Conservation (phyloP, 2,888 invertebrate genomes). For the Oxycera nigricornis region DNA sequence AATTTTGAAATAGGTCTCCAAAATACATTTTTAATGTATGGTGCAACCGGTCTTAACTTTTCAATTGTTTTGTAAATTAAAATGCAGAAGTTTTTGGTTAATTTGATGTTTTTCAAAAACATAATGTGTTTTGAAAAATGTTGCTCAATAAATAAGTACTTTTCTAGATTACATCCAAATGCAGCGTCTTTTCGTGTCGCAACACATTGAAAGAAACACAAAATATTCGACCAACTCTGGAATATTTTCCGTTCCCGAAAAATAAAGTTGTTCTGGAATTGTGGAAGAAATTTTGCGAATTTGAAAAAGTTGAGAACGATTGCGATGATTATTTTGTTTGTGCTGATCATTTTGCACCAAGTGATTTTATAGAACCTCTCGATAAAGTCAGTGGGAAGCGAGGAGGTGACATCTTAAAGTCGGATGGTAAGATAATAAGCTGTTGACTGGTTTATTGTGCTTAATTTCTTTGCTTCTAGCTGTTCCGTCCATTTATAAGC, state of each 20-base stretch:
- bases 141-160: neutral
- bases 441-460: neutral
- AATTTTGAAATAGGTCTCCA: too few relatives aligned
- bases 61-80: too few relatives aligned
- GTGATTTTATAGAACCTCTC: neutral
- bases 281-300: constrained; percentile 41
- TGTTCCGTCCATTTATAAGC: constrained; percentile 37
- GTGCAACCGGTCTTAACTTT: too few relatives aligned
- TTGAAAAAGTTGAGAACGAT: constrained; percentile 28
- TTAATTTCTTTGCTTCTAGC: constrained; percentile 34
- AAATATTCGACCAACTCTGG: neutral
- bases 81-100: neutral
- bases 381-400: neutral
- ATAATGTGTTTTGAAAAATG: neutral
- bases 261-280: neutral
- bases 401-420: constrained; percentile 7
- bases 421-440: constrained; percentile 24
- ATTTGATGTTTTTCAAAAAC: neutral
- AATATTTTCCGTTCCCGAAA: constrained; percentile 38
- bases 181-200: constrained; percentile 36
- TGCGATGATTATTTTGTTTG: constrained; percentile 21
- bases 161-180: neutral
- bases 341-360: constrained; percentile 34
- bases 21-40: too few relatives aligned
- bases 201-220: constrained; percentile 7